Conservation (phyloP, 2,888 invertebrate species). For the Phragmatobia fuliginosa region DNA sequence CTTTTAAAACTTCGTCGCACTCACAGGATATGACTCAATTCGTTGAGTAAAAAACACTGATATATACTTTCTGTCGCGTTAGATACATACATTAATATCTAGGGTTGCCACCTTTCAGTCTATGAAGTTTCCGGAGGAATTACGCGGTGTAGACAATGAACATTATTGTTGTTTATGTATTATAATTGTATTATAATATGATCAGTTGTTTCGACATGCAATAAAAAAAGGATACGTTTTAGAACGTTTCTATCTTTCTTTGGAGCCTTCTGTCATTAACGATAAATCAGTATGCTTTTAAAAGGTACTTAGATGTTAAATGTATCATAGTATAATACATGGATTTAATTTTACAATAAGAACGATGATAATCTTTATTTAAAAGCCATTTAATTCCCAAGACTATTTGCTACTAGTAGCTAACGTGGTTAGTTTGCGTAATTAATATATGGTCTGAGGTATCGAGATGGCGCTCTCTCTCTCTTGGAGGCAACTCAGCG, state of each 20-base stretch:
- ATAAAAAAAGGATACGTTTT: too few relatives aligned
- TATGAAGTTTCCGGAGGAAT: background rate
- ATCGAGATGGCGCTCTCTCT: too few relatives aligned
- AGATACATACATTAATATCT: conserved; percentile 17
- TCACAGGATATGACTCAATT: conserved; percentile 70
- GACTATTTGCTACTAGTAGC: too few relatives aligned
- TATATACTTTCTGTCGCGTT: conserved; percentile 50
- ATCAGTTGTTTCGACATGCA: background rate
- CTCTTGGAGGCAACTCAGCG: too few relatives aligned
- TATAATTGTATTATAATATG: background rate
- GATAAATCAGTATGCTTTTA: background rate
- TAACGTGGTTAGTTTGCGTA: too few relatives aligned
- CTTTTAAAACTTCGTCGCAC: conserved; percentile 58
- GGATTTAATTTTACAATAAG: background rate
- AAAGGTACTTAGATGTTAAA: background rate
- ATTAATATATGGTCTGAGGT: too few relatives aligned
- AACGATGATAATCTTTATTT: too few relatives aligned
- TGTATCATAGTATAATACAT: too few relatives aligned
- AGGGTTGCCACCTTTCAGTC: conserved; percentile 30
- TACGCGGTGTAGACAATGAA: background rate
- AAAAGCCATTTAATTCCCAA: too few relatives aligned
- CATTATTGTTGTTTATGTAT: background rate
- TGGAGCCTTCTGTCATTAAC: background rate
- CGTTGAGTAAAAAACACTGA: conserved; percentile 45
- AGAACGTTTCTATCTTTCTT: background rate